A percentile compares a stretch with the other conserved stretches of the same genome.
Conservation (phyloP, 2,888 invertebrate genomes). For the Microctonus aethiopoides region DNA sequence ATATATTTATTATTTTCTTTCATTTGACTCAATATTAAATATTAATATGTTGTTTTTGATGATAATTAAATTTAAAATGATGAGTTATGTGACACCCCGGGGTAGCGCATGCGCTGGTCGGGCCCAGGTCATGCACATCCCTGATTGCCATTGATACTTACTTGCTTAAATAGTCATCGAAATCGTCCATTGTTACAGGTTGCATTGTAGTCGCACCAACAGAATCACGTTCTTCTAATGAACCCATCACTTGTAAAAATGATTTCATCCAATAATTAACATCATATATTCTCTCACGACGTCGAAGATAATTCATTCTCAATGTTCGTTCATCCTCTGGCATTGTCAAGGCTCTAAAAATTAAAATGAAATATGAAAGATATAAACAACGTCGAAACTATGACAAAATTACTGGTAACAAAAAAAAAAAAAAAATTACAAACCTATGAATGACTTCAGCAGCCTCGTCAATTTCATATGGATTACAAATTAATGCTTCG, state of each 20-base stretch:
- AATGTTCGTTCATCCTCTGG: slow-evolving; percentile 88
- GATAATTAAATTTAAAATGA: not conserved
- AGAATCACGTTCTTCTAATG: slow-evolving; percentile 83
- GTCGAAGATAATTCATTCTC: slow-evolving; percentile 85
- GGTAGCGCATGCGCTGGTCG: slow-evolving; percentile 58
- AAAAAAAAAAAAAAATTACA: slow-evolving; percentile 7
- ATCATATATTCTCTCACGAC: slow-evolving; percentile 84
- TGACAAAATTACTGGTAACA: not conserved
- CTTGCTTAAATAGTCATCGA: slow-evolving; percentile 89
- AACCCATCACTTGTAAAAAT: slow-evolving; percentile 89
- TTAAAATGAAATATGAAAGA: slow-evolving; percentile 3
- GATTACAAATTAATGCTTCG: slow-evolving; percentile 89
- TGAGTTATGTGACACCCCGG: slow-evolving; percentile 31
- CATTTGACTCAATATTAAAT: not conserved
- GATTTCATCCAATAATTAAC: slow-evolving; percentile 91
- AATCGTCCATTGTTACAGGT: slow-evolving; percentile 90
- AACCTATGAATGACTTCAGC: slow-evolving; percentile 86
- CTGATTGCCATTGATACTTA: slow-evolving; percentile 67
- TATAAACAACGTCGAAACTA: no score
- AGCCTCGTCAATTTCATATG: slow-evolving; percentile 88
- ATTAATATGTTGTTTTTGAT: not conserved
- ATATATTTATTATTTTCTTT: not conserved
- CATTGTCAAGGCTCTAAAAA: slow-evolving; percentile 83
- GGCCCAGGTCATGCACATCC: slow-evolving; percentile 59
- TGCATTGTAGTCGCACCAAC: slow-evolving; percentile 88